Evolutionary conservation across 2,113 vertebrate species (phyloP).

Genomic region (Dasypus novemcinctus): DNA sequence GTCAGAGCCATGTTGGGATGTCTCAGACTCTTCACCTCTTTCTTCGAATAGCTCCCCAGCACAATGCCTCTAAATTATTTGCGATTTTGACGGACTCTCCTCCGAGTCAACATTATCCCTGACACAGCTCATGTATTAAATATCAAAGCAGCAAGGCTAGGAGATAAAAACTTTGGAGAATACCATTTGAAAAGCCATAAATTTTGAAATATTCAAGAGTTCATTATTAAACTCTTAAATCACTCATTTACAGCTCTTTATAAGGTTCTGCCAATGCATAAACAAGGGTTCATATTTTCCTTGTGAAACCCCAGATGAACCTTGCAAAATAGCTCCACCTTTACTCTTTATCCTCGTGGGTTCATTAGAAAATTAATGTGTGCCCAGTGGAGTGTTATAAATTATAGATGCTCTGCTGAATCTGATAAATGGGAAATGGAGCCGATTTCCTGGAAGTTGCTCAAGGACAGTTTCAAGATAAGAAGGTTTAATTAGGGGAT

Average conservation of each 20-base stretch:
- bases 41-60: background rate
- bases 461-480: background rate
- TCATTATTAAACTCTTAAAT: background rate
- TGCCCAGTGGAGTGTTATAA: background rate
- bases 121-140: background rate
- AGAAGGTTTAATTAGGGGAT: background rate
- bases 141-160: background rate
- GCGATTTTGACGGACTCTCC: background rate
- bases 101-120: background rate
- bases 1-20: background rate
- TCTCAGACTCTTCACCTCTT: no score
- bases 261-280: background rate
- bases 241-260: background rate
- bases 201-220: no score
- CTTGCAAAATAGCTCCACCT: background rate
- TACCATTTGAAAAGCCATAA: background rate
- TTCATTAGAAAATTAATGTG: background rate
- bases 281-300: background rate
- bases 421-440: rapidly evolving
- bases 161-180: background rate
- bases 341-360: background rate
- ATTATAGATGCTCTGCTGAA: background rate
- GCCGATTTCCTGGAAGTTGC: background rate
- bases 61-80: background rate
- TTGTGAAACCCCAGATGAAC: rapidly evolving